These are phyloP conservation scores for Eumeta japonica DNA, from an alignment of 1,140 invertebrate genomes.

Conservation along the genomic window DNA sequence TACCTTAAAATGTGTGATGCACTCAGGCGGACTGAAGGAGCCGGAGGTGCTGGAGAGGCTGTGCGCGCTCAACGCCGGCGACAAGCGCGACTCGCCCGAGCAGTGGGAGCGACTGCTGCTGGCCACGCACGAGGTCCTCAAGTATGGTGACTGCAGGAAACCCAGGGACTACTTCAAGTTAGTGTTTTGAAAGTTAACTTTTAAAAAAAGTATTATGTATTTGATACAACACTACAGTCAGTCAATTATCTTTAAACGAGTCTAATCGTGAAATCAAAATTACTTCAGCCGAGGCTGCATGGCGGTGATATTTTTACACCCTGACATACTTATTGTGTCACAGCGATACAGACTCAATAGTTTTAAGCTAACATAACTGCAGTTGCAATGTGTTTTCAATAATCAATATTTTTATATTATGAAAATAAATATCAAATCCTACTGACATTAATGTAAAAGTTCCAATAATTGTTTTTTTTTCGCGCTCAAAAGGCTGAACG, in stretches of 20 bases:
- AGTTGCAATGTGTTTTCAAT: too few relatives aligned
- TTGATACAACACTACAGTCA: neutral
- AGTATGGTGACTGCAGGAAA: slow-evolving; percentile 46
- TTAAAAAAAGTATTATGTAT: neutral
- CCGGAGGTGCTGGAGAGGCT: slow-evolving; percentile 46
- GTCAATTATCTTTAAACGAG: neutral
- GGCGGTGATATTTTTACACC: too few relatives aligned
- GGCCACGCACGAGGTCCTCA: slow-evolving; percentile 49
- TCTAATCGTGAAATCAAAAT: neutral
- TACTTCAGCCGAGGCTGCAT: too few relatives aligned
- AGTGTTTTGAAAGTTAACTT: slow-evolving; percentile 7
- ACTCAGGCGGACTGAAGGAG: slow-evolving; percentile 41
- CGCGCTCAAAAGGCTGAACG: too few relatives aligned
- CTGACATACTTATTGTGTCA: too few relatives aligned
- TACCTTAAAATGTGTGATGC: too few relatives aligned
- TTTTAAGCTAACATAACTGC: too few relatives aligned
- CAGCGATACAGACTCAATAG: too few relatives aligned
- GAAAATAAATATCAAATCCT: too few relatives aligned
- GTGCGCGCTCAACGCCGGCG: slow-evolving; percentile 37
- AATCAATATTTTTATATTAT: too few relatives aligned
- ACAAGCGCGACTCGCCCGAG: slow-evolving; percentile 30
- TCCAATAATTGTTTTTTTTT: too few relatives aligned
- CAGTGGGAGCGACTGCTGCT: slow-evolving; percentile 34
- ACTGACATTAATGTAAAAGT: too few relatives aligned
- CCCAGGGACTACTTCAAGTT: slow-evolving; percentile 50